Base-by-base conservation (phyloP, 1,140 invertebrate genomes). In the Drosophila melanica region DNA sequence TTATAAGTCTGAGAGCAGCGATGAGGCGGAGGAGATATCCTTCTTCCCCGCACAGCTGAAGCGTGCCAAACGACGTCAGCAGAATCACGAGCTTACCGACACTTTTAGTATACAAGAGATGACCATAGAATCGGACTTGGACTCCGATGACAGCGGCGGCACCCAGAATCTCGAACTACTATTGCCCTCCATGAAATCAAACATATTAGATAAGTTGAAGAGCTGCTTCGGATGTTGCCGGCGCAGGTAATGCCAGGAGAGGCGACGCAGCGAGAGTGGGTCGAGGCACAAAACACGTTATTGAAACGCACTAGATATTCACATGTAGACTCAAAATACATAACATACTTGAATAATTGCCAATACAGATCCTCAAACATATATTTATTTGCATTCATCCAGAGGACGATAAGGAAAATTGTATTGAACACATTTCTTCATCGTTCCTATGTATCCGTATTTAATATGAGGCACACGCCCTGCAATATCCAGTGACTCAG, bases 401-500 rank as follows among this genome's bases (percentile, higher is more conserved):
- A 74, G 55, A 66, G 33, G 58, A 54, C 35, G 12, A 65, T 74
- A 68, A 65, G 62, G 30, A 66, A 45, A 50, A 67, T 64, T 20
- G 9, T 33, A 71, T 65, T 44, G 9, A 66, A 59, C 57, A 70
- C 11, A 27, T 59, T 53, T 67, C 12, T 92, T 85, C 95, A 91
- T 97, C 96, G 42, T n/a, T 14, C 50, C 42, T 72, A 87, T 23
- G 50, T 67, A 55, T 86, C 82, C 4, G 95, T 95, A 92, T 98
- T 98, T 76, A 98, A 93, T 45, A 96, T 94, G 30, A 98, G 93
- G 92, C 96, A 97, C 53, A 98, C 96, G 30, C 97, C 96, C 92
- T 98, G 97, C 37, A 98, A 92, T 18, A 97, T 94, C 97, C 97
- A 98, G 90, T 97, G 95, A 76, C 96, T 97, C 30, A 93, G 92